These are phyloP conservation scores for Cephus sareptanus DNA, from an alignment of 2,888 invertebrate species.

Conservation along the genomic window DNA sequence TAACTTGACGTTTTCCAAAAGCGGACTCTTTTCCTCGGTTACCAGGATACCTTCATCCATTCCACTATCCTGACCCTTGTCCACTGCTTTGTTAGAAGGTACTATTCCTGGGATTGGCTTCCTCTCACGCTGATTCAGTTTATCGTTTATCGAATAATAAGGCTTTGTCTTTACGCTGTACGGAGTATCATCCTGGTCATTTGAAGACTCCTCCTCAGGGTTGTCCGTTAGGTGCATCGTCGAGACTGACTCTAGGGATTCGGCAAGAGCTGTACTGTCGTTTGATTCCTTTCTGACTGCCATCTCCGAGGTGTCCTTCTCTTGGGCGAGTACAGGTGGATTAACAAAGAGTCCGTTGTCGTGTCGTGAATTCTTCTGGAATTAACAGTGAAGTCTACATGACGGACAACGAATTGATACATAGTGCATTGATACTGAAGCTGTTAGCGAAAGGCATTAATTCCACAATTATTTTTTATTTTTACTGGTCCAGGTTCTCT, in stretches of 20 bases:
- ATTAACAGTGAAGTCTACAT: conserved; percentile 24
- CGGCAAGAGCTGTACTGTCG: conserved; percentile 33
- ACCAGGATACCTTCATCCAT: conserved; percentile 30
- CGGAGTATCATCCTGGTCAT: conserved; percentile 52
- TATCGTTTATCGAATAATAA: conserved; percentile 63
- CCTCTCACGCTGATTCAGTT: conserved; percentile 58
- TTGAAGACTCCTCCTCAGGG: conserved; percentile 52
- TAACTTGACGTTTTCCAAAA: conserved; percentile 53
- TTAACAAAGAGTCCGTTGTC: conserved; percentile 49
- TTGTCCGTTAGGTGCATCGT: conserved; percentile 33
- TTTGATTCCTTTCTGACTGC: conserved; percentile 43
- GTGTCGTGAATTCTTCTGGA: conserved; percentile 57
- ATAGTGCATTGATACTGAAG: neutral
- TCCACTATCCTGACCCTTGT: conserved; percentile 33
- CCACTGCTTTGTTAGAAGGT: conserved; percentile 37
- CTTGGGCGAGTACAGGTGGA: conserved; percentile 31
- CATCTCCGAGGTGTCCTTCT: conserved; percentile 36
- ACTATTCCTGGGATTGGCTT: conserved; percentile 35
- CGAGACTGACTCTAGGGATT: conserved; percentile 35
- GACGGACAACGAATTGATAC: neutral
- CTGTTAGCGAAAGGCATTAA: neutral
- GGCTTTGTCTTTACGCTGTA: conserved; percentile 64
- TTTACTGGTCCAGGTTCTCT: neutral
- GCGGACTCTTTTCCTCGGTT: conserved; percentile 39
- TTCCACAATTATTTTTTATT: neutral